These are phyloP conservation scores for Marronus borbonicus DNA, from an alignment of 2,888 invertebrate genomes.

Conservation along the genomic window DNA sequence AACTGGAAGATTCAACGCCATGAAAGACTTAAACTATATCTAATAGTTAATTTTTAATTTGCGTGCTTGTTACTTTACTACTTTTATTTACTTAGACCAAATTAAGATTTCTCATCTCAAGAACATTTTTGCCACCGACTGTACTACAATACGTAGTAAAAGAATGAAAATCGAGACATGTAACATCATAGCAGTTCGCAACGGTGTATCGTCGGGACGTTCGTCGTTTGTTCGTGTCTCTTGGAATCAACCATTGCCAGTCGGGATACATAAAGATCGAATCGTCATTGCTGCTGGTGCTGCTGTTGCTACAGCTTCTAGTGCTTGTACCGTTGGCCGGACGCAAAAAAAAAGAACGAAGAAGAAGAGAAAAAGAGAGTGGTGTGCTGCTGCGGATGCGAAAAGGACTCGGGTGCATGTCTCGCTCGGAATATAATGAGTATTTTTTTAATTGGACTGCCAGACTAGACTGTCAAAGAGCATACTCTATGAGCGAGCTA, in stretches of 20 bases:
- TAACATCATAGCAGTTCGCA: not conserved
- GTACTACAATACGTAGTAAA: not conserved
- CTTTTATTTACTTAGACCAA: no score
- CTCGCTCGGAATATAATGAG: constrained; percentile 59
- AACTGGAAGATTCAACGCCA: no score
- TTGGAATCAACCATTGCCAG: not conserved
- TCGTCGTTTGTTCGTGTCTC: constrained; percentile 10
- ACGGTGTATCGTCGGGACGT: constrained; percentile 27
- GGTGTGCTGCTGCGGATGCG: constrained; percentile 20
- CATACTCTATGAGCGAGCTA: constrained; percentile 57
- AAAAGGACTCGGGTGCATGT: constrained; percentile 52
- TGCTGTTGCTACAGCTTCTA: not conserved
- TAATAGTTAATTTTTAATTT: no score
- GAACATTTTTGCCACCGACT: no score
- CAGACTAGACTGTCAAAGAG: constrained; percentile 62
- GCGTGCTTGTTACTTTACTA: no score
- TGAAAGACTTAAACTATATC: no score
- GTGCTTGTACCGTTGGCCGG: constrained; percentile 16
- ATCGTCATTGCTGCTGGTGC: constrained; percentile 20
- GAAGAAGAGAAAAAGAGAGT: not conserved
- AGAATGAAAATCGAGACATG: constrained; percentile 15
- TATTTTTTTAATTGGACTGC: constrained; percentile 64
- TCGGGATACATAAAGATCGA: constrained; percentile 24
- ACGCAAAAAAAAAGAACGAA: constrained; percentile 21
- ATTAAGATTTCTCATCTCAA: no score